A percentile compares a stretch with the other conserved stretches of the same genome.
Evolutionary conservation across 2,797 vertebrate genomes (phyloP).

Genomic region (Cephalopachus bancanus): DNA sequence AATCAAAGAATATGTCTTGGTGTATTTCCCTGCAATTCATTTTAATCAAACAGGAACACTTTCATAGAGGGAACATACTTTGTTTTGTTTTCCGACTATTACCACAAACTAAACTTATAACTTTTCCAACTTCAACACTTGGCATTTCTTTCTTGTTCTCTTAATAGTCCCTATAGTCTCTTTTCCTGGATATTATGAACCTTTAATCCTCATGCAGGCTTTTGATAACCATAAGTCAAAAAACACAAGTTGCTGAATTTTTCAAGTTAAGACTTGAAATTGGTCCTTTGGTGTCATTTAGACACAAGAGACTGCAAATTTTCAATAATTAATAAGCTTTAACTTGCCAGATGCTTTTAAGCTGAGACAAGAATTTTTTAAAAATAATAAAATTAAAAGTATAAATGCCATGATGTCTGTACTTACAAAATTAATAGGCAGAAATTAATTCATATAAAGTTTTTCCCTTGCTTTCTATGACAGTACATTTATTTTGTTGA

Average conservation of each 20-base stretch:
- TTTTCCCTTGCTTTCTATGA: neutral
- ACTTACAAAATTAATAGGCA: constrained; percentile 1
- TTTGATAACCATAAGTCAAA: constrained; percentile 66
- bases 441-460: constrained; percentile 5
- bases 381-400: constrained; percentile 32
- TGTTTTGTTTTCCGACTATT: constrained; percentile 65
- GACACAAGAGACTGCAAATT: neutral
- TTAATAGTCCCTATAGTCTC: constrained; percentile 41
- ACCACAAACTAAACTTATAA: constrained; percentile 50
- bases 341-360: neutral
- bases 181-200: constrained; percentile 60
- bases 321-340: constrained; percentile 46
- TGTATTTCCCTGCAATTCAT: constrained; percentile 60
- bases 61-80: constrained; percentile 67
- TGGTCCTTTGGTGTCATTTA: constrained; percentile 65
- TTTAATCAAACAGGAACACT: neutral
- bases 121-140: constrained; percentile 71
- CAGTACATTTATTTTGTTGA: constrained; percentile 2
- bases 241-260: constrained; percentile 60
- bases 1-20: constrained; percentile 16
- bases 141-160: constrained; percentile 42
- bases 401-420: neutral
- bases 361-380: neutral
- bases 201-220: constrained; percentile 53
- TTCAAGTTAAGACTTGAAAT: constrained; percentile 60